Conservation (phyloP, 2,888 invertebrate species). For the Eurytoma californica region DNA sequence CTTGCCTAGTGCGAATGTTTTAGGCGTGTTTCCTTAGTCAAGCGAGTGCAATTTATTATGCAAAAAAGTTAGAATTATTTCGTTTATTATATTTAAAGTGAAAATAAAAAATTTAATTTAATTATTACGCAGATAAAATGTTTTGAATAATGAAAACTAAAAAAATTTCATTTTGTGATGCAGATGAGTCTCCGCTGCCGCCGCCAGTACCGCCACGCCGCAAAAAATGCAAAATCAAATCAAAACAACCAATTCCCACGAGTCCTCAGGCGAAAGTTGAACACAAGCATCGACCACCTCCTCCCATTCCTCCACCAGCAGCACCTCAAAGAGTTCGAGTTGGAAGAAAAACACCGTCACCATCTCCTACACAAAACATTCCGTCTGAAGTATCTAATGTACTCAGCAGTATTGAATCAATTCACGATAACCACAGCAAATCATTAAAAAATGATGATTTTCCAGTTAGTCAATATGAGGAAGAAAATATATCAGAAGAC, state of each 20-base stretch:
- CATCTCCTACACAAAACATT: slow-evolving; percentile 7
- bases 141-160: slow-evolving; percentile 34
- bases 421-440: background rate
- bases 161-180: slow-evolving; percentile 52
- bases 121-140: background rate
- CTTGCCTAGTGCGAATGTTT: slow-evolving; percentile 2
- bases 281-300: slow-evolving; percentile 59
- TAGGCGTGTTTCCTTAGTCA: background rate
- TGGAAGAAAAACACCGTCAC: slow-evolving; percentile 50
- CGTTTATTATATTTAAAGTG: slow-evolving; percentile 1
- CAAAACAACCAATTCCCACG: slow-evolving; percentile 41
- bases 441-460: background rate
- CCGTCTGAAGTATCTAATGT: background rate
- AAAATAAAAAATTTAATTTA: background rate
- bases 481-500: no score
- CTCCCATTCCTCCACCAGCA: slow-evolving; percentile 57
- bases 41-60: slow-evolving; percentile 52
- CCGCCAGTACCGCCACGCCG: slow-evolving; percentile 72
- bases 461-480: no score
- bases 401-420: slow-evolving; percentile 6
- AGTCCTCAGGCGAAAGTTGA: slow-evolving; percentile 53
- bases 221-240: slow-evolving; percentile 64
- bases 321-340: slow-evolving; percentile 54
- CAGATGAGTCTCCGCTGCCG: slow-evolving; percentile 62
- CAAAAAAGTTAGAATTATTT: slow-evolving; percentile 59